Conservation (phyloP, 2,888 invertebrate species). For the Timandra comae region DNA sequence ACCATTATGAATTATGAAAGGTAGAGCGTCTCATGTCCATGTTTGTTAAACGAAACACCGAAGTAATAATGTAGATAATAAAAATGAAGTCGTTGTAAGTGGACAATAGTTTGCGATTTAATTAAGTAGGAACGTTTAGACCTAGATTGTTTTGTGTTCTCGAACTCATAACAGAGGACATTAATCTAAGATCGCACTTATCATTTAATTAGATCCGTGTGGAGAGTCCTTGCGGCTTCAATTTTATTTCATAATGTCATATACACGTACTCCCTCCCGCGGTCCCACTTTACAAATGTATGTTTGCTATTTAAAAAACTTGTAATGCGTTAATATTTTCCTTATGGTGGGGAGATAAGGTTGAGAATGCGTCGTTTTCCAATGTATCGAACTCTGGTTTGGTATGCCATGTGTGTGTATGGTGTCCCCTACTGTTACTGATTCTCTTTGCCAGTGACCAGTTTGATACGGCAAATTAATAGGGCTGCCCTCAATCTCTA, state of each 20-base stretch:
- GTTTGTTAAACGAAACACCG: no score
- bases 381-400: no score
- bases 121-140: conserved; percentile 20
- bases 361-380: conserved; percentile 15
- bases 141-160: conserved; percentile 26
- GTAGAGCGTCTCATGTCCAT: no score
- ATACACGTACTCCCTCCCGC: conserved; percentile 65
- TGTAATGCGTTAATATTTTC: conserved; percentile 13
- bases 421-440: conserved; percentile 42
- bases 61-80: no score
- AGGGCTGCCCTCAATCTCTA: no score
- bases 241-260: conserved; percentile 76
- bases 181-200: conserved; percentile 72
- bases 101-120: conserved; percentile 1
- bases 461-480: conserved; percentile 58
- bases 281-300: conserved; percentile 41
- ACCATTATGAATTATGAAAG: no score
- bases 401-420: conserved; percentile 37
- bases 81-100: background rate
- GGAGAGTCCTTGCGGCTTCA: conserved; percentile 67
- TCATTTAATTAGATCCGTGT: conserved; percentile 75
- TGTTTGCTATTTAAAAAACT: conserved; percentile 17
- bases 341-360: conserved; percentile 22
- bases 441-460: conserved; percentile 55
- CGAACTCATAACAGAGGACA: conserved; percentile 55